Percentiles rank a stretch among this genome's conserved stretches.
These are phyloP conservation scores for Aegypius monachus DNA, from an alignment of 2,113 vertebrate genomes.

Conservation along the genomic window DNA sequence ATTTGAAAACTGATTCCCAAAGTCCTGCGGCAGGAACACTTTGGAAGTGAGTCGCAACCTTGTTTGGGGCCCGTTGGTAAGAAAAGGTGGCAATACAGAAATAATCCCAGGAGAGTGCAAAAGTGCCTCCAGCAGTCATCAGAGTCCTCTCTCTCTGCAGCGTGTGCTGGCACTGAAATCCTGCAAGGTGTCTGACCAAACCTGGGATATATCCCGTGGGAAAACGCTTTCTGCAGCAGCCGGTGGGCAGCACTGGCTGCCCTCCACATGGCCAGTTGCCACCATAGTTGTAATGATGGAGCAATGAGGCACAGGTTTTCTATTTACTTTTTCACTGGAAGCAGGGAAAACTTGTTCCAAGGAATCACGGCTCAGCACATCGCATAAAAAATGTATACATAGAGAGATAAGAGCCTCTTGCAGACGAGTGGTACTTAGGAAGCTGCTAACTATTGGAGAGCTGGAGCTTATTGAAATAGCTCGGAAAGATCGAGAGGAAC, in stretches of 20 bases:
- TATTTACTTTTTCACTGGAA: background rate
- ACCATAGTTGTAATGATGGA: accelerated
- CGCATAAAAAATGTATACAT: background rate
- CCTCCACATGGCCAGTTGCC: background rate
- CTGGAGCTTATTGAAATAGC: background rate
- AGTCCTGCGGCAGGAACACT: accelerated
- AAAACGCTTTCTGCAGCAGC: background rate
- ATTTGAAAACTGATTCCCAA: accelerated
- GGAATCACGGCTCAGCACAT: background rate
- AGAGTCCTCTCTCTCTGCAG: background rate
- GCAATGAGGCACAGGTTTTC: accelerated
- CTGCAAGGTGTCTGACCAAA: background rate
- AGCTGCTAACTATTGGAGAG: background rate
- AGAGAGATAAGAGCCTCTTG: background rate
- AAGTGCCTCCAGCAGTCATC: background rate
- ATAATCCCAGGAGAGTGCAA: accelerated
- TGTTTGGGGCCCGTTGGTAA: accelerated
- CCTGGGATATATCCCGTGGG: background rate
- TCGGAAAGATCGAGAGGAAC: background rate
- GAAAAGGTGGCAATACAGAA: background rate
- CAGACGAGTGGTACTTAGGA: background rate
- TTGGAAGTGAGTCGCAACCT: accelerated
- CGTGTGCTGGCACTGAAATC: accelerated
- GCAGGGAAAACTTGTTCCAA: background rate
- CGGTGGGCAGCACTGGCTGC: background rate